A percentile compares a stretch with the other conserved stretches of the same genome.
phyloP scores from a whole-genome alignment of 2,888 invertebrate species.

The Leptothorax acervorum region DNA sequence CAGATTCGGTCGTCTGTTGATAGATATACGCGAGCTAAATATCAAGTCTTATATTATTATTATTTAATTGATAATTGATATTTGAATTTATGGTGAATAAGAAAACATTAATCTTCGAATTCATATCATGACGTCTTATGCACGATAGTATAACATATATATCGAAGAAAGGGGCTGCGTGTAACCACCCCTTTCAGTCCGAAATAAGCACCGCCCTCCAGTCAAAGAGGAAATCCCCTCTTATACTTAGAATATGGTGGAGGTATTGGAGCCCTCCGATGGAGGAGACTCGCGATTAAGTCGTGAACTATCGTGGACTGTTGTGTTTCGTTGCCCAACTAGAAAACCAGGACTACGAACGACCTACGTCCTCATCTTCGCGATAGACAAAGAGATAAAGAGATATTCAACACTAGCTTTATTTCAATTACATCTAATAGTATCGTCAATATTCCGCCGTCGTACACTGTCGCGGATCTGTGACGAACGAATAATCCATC shows the following conservation, averaged over 20 bases:
- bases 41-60: conserved; percentile 47
- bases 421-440: background rate
- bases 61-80: conserved; percentile 72
- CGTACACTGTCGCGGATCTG: background rate
- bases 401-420: background rate
- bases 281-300: conserved; percentile 61
- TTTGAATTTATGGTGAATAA: conserved; percentile 15
- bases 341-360: conserved; percentile 66
- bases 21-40: conserved; percentile 62
- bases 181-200: conserved; percentile 45
- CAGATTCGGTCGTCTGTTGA: conserved; percentile 55
- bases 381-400: conserved; percentile 10
- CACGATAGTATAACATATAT: conserved; percentile 8
- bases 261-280: conserved; percentile 66
- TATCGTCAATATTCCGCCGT: background rate
- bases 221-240: conserved; percentile 66
- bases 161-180: conserved; percentile 46
- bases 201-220: conserved; percentile 78
- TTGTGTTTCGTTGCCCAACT: conserved; percentile 60
- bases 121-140: conserved; percentile 20
- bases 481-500: background rate
- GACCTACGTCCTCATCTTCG: conserved; percentile 55
- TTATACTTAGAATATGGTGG: conserved; percentile 63
- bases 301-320: conserved; percentile 42
- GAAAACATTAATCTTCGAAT: conserved; percentile 3